Percentiles rank a stretch among this genome's conserved stretches.
These are phyloP conservation scores for Okapia johnstoni DNA, from an alignment of 2,113 vertebrate genomes.

Conservation along the genomic window DNA sequence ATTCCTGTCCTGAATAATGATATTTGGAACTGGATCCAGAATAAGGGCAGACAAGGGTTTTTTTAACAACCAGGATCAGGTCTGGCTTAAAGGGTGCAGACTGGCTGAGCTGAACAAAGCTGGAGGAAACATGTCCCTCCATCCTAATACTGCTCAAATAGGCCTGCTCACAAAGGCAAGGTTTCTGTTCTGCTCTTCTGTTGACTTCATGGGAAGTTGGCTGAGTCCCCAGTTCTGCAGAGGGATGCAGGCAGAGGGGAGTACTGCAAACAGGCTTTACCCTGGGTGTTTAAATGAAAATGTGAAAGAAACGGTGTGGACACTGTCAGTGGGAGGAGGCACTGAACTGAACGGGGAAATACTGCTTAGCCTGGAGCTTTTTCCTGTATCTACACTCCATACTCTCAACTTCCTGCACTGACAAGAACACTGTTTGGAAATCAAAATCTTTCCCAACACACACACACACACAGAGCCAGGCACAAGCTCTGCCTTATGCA, in stretches of 20 bases:
- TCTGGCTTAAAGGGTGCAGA: not conserved
- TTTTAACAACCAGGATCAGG: not conserved
- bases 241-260: constrained; percentile 41
- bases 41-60: not conserved
- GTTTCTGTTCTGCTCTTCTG: not conserved
- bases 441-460: not conserved
- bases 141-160: not conserved
- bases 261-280: not conserved
- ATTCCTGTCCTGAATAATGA: not conserved
- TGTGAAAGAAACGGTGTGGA: not conserved
- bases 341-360: not conserved
- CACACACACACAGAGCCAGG: not conserved
- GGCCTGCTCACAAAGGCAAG: not conserved
- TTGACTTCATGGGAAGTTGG: constrained; percentile 61
- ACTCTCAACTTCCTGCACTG: not conserved
- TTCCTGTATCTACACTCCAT: not conserved
- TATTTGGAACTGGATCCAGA: not conserved
- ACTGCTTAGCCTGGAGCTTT: not conserved
- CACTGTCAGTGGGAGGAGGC: not conserved
- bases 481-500: not conserved
- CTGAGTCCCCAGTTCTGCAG: constrained; percentile 59
- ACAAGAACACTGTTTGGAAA: constrained; percentile 12
- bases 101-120: not conserved
- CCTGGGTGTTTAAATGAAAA: not conserved
- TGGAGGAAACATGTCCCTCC: not conserved